These are phyloP conservation scores for Macquaria australasica DNA, from an alignment of 2,113 vertebrate species.

Conservation along the genomic window DNA sequence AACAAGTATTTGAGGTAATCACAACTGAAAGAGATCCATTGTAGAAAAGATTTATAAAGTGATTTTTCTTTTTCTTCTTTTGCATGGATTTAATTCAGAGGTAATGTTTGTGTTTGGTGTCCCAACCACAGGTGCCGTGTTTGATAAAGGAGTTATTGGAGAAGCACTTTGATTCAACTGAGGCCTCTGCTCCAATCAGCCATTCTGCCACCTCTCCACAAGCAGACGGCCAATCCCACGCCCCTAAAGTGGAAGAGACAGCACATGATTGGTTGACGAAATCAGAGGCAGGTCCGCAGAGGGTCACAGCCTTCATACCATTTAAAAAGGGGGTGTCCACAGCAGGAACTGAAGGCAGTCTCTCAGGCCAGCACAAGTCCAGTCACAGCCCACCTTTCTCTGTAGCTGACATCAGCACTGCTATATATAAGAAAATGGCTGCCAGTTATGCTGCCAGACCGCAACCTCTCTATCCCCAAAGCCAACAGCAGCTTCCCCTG, in stretches of 20 bases:
- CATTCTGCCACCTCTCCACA: slow-evolving; percentile 28
- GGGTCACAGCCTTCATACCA: slow-evolving; percentile 77
- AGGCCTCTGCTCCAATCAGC: slow-evolving; percentile 32
- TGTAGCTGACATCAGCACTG: slow-evolving; percentile 67
- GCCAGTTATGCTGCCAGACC: slow-evolving; percentile 59
- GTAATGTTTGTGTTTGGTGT: slow-evolving; percentile 25
- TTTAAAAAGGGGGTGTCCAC: slow-evolving; percentile 63
- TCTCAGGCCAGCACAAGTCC: slow-evolving; percentile 13
- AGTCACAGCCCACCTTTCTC: slow-evolving; percentile 62
- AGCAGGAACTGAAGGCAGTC: slow-evolving; percentile 28
- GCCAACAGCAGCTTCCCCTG: slow-evolving; percentile 31
- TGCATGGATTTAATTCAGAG: neutral
- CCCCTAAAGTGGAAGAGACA: slow-evolving; percentile 52
- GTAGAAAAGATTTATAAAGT: neutral
- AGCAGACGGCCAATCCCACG: slow-evolving; percentile 39
- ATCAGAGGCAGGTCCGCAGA: slow-evolving; percentile 59
- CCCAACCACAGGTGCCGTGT: slow-evolving; percentile 71
- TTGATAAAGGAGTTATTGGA: slow-evolving; percentile 80
- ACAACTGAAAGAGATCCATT: neutral
- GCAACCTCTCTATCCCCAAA: slow-evolving; percentile 48
- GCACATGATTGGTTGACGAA: slow-evolving; percentile 65
- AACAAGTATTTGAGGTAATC: neutral
- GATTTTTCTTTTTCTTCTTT: neutral
- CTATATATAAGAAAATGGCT: slow-evolving; percentile 71
- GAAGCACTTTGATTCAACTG: slow-evolving; percentile 73